Conservation (phyloP, 2,888 invertebrate genomes). For the Norana najaformis region DNA sequence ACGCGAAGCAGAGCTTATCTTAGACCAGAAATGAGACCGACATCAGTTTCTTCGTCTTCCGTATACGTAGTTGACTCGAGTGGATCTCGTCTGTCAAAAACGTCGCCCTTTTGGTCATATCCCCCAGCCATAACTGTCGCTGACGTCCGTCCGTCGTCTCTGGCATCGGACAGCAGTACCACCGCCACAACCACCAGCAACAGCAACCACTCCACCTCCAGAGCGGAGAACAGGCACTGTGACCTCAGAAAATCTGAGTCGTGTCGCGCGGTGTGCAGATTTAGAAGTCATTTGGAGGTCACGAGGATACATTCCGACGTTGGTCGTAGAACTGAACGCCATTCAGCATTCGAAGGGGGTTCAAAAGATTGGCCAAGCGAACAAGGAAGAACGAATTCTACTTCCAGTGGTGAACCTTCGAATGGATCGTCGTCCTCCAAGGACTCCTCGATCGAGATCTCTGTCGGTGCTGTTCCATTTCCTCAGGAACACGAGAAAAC, state of each 20-base stretch:
- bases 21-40: background rate
- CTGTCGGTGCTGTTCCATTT: background rate
- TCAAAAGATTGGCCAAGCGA: constrained; percentile 6
- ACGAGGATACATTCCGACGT: background rate
- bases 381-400: background rate
- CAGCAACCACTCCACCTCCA: background rate
- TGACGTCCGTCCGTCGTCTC: background rate
- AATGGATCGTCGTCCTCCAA: background rate
- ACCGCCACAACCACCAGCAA: background rate
- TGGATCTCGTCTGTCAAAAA: background rate
- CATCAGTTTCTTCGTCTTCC: background rate
- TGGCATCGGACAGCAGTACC: background rate
- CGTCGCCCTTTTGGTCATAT: background rate
- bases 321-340: background rate
- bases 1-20: background rate
- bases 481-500: background rate
- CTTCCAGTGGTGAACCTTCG: background rate
- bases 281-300: background rate
- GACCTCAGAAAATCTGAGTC: background rate
- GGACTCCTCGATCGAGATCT: background rate
- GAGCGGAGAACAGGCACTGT: background rate
- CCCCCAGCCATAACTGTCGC: background rate
- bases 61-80: background rate
- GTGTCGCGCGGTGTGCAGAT: background rate
- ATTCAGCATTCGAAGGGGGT: background rate